Base-by-base conservation (phyloP, 92 coral and sea anemone species). In the Bergia sp. region DNA sequence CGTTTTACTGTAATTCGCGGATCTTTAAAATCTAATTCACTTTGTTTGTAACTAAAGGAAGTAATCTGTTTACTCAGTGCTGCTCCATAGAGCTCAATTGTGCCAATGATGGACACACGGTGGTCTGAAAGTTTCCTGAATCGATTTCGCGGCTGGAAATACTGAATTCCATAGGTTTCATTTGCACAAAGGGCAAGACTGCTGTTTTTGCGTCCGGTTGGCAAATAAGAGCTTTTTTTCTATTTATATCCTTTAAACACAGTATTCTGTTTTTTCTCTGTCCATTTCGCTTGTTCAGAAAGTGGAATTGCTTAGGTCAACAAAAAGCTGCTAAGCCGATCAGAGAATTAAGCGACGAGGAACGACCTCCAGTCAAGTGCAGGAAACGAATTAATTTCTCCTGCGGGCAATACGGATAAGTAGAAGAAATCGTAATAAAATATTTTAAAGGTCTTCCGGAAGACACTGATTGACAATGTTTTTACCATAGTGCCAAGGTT, bases 1-100 rank as follows among this genome's bases (percentile, higher is more conserved):
- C 80, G 80, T 76, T 76, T 76, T 76, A 36, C 45, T 76, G 80
- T 76, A 76, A 76, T 76, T 76, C 80, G 47, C 50, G 21, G 80
- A 76, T 76, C 80, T 76, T 76, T 76, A 76, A 76, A 76, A 2
- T 41, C 80, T 18, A 76, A 39, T 76, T 44, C 29, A 4, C 53
- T 76, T 76, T 42, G n/a, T 76, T 76, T 20, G 21, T 5, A n/a
- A 50, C 80, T 9, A 76, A 20, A 41, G 80, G 80, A 76, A 76
- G 29, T 16, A 41, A 42, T 76, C 53, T 76, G 80, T 76, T 76
- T 76, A 21, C 80, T 76, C 80, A 76, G 80, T 5, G 4, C 43
- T 15, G 23, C 80, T 9, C 80, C 80, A 44, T 44, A 7, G 50
- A 76, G 80, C 2, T 76, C 80, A 76, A 76, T 76, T 12, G 49